phyloP scores from a whole-genome alignment of 2,888 invertebrate species.

The Scaeva pyrastri region DNA sequence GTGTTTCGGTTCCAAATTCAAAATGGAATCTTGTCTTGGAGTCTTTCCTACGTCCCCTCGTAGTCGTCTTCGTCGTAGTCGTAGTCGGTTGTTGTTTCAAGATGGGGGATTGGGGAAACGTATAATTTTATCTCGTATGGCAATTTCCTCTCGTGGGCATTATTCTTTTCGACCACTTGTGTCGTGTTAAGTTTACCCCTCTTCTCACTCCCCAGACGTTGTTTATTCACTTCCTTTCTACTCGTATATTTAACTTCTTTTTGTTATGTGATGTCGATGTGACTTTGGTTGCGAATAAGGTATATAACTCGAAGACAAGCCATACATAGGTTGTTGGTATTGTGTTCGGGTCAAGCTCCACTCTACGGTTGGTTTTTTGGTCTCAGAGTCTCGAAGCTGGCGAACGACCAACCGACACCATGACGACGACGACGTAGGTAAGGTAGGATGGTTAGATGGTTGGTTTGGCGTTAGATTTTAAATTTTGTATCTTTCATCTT shows the following conservation, averaged over 20 bases:
- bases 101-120: constrained; percentile 54
- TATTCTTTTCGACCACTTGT: constrained; percentile 13
- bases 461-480: constrained; percentile 61
- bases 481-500: constrained; percentile 30
- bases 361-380: constrained; percentile 55
- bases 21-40: constrained; percentile 72
- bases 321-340: constrained; percentile 24
- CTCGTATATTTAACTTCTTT: constrained; percentile 59
- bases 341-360: constrained; percentile 72
- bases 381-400: constrained; percentile 68
- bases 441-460: constrained; percentile 13
- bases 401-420: too few relatives aligned
- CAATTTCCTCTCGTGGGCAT: constrained; percentile 67
- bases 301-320: constrained; percentile 41
- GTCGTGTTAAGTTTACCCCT: constrained; percentile 11
- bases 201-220: constrained; percentile 41
- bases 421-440: constrained; percentile 33
- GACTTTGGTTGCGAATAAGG: background rate
- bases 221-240: constrained; percentile 71
- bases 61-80: too few relatives aligned
- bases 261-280: constrained; percentile 14
- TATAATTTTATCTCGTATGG: constrained; percentile 57
- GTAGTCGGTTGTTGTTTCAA: too few relatives aligned
- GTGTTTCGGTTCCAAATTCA: constrained; percentile 37
- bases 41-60: background rate